A percentile compares a stretch with the other conserved stretches of the same genome.
Evolutionary conservation across 2,113 vertebrate species (phyloP).

Genomic region (Ivindomyrus marchei): DNA sequence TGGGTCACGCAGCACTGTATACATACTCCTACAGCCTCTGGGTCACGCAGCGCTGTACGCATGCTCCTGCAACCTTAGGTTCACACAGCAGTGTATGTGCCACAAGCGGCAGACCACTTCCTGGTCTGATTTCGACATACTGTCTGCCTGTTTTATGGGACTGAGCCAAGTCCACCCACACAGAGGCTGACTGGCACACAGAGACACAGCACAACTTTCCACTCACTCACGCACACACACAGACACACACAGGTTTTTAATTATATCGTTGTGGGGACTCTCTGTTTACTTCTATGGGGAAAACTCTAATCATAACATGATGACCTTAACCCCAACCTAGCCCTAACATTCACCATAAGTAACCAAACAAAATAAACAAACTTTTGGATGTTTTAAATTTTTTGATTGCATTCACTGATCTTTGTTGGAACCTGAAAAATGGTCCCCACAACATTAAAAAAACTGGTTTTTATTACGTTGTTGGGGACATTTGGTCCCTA

Average conservation of each 20-base stretch:
- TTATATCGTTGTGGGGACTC: background rate
- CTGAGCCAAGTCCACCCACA: background rate
- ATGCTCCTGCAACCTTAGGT: background rate
- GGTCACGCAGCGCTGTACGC: background rate
- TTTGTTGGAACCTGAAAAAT: background rate
- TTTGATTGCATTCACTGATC: background rate
- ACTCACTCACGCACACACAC: background rate
- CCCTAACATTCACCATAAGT: background rate
- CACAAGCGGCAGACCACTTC: constrained; percentile 20
- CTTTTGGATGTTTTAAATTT: background rate
- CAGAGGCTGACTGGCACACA: background rate
- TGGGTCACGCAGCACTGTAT: too few species aligned
- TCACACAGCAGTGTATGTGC: background rate
- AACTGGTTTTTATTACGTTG: background rate
- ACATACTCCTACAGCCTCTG: background rate
- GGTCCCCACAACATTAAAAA: background rate
- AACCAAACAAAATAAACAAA: background rate
- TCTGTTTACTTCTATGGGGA: background rate
- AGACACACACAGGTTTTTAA: background rate
- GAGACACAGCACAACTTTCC: background rate
- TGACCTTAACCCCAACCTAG: background rate
- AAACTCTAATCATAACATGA: background rate
- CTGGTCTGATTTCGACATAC: constrained; percentile 50
- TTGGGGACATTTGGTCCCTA: background rate
- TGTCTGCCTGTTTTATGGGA: constrained; percentile 41